phyloP scores from a whole-genome alignment of 2,797 vertebrate genomes.

The Hypotaenidia philippensis region DNA sequence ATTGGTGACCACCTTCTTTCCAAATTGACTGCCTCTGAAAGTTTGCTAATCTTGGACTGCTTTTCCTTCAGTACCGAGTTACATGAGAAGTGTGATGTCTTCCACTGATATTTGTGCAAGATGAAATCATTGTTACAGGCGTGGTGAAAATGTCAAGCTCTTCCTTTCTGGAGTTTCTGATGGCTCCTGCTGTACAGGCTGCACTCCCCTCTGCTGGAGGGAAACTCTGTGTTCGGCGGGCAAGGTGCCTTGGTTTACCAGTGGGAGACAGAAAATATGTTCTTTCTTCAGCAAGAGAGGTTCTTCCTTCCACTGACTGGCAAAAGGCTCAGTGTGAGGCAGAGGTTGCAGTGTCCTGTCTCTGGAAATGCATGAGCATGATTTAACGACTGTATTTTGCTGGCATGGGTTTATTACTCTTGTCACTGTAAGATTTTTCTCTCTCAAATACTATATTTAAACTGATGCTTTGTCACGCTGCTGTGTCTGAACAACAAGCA shows the following conservation, averaged over 20 bases:
- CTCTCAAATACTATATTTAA: neutral
- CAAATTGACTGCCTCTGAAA: neutral
- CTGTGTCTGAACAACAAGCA: neutral
- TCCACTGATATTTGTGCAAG: neutral
- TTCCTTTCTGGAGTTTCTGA: neutral
- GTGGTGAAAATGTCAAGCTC: neutral
- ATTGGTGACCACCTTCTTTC: neutral
- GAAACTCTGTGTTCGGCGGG: neutral
- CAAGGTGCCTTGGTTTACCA: neutral
- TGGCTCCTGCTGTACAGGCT: slow-evolving; percentile 13
- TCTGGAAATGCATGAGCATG: fast-evolving
- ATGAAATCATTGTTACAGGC: neutral
- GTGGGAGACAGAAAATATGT: neutral
- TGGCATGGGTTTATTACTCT: neutral
- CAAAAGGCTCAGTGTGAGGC: neutral
- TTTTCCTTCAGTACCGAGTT: neutral
- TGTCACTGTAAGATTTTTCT: neutral
- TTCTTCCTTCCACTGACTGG: neutral
- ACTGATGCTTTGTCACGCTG: slow-evolving; percentile 27
- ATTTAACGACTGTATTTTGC: neutral
- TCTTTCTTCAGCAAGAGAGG: neutral
- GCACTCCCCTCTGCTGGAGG: slow-evolving; percentile 66
- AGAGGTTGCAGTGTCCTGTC: neutral
- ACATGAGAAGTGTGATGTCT: neutral
- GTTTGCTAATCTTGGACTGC: neutral